Base-by-base conservation (phyloP, 2,888 invertebrate genomes). In the Gastracanthus pulcherrimus region DNA sequence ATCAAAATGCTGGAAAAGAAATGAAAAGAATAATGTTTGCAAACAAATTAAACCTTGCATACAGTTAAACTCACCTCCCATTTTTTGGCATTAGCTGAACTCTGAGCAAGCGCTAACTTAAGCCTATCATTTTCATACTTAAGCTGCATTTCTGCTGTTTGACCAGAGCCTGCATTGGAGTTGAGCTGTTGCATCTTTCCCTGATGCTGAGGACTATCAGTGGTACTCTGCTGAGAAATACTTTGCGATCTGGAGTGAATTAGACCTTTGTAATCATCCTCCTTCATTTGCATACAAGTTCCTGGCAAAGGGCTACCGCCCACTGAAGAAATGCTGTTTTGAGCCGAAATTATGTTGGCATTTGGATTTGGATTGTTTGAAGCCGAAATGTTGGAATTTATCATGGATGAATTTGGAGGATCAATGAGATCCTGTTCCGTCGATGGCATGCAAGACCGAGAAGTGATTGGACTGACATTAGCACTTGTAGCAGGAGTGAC, bases 21-120 rank as follows among this genome's bases (percentile, higher is more conserved):
- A n/a, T n/a, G 4, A 55, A 23, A 64, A 34, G 7, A 66, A n/a
- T n/a, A 36, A 38, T 31, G 6, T 66, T 72, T 41, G 51, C 26
- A 66, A n/a, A n/a, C n/a, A n/a, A n/a, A n/a, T n/a, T n/a, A n/a
- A n/a, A n/a, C n/a, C n/a, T 45, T 36, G n/a, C 23, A 11, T 31
- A 41, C 38, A 36, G 29, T n/a, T 51, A 6, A 19, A 81, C 86
- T 41, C 84, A 91, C 91, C 93, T 99, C 99, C 99, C 99, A 99
- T 92, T 99, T 98, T 93, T 98, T 99, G 11, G 98, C 98, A 93
- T 99, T 99, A 55, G 98, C 97, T 69, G 98, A 99, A 92, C 99
- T 99, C 92, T 99, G 98, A 75, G 97, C 97, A 84, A 99, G 93
- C 26, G 99, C 99, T 85, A 98, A 94, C 93, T 99, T 98, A 86